These are phyloP conservation scores for Dendropsophus ebraccatus DNA, from an alignment of 2,113 vertebrate species.

Conservation along the genomic window DNA sequence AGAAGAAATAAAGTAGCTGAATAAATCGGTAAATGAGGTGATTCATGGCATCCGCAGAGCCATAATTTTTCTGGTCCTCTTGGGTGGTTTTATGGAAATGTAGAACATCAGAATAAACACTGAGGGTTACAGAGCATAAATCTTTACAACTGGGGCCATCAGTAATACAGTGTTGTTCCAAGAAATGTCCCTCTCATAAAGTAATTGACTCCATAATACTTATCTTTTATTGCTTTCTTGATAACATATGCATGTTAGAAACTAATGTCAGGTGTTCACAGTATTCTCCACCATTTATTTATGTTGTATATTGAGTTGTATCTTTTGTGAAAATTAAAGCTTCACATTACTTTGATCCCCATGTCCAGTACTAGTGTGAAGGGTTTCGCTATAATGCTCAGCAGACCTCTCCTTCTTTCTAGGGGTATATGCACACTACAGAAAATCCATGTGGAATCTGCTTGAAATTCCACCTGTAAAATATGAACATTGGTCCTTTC, in stretches of 20 bases:
- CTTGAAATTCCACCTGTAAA: too few relatives aligned
- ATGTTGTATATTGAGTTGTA: too few relatives aligned
- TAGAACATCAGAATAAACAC: slow-evolving; percentile 14
- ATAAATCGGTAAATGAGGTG: background rate
- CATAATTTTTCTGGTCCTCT: background rate
- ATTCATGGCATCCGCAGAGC: background rate
- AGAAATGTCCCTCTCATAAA: background rate
- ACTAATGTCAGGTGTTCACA: background rate
- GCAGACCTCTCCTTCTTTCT: too few relatives aligned
- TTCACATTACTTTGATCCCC: too few relatives aligned
- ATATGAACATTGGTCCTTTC: too few relatives aligned
- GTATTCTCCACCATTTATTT: background rate
- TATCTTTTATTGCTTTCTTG: background rate
- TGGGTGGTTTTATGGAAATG: slow-evolving; percentile 19
- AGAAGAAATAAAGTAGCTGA: background rate
- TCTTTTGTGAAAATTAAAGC: too few relatives aligned
- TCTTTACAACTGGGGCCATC: background rate
- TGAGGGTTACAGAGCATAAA: background rate
- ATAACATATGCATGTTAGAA: background rate
- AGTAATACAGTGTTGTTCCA: background rate
- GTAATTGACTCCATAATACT: background rate
- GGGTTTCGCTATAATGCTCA: too few relatives aligned
- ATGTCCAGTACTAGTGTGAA: too few relatives aligned
- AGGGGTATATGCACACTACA: too few relatives aligned
- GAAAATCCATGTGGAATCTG: too few relatives aligned